Percentiles rank a stretch among this genome's conserved stretches.
Conservation (phyloP, 2,888 invertebrate genomes). For the Sphaerophoria taeniata region DNA sequence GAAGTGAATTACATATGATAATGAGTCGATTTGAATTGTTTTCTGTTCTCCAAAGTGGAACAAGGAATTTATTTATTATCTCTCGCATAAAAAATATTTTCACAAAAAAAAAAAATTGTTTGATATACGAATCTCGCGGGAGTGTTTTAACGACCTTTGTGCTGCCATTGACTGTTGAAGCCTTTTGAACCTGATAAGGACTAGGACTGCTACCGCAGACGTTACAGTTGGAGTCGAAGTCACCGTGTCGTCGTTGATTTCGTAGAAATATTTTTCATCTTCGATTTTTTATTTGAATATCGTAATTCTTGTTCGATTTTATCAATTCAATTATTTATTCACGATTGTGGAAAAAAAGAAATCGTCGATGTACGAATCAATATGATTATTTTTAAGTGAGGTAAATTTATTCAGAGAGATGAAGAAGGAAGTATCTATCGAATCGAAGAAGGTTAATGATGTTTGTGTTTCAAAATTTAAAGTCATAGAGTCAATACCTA, state of each 20-base stretch:
- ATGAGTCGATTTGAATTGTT: conserved; percentile 73
- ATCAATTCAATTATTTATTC: conserved; percentile 71
- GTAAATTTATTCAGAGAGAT: conserved; percentile 57
- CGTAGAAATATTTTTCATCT: conserved; percentile 31
- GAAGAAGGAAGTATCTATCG: background rate
- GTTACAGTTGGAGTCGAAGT: conserved; percentile 3
- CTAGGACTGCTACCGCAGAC: conserved; percentile 9
- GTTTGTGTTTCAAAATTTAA: conserved; percentile 33
- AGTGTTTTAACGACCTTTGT: conserved; percentile 70
- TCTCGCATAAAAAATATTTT: background rate
- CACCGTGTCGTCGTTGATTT: background rate
- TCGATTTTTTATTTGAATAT: conserved; percentile 27
- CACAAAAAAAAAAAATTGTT: background rate
- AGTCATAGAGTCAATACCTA: background rate
- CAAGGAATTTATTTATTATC: conserved; percentile 64
- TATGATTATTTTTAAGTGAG: conserved; percentile 64
- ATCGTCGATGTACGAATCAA: conserved; percentile 54
- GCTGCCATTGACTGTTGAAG: conserved; percentile 19
- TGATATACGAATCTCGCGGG: conserved; percentile 61
- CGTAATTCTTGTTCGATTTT: conserved; percentile 64
- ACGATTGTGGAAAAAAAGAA: conserved; percentile 49
- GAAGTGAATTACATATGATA: conserved; percentile 73
- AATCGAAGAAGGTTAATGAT: conserved; percentile 31
- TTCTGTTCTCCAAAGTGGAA: conserved; percentile 25
- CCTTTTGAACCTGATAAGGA: conserved; percentile 69